Evolutionary conservation across 2,797 vertebrate genomes (phyloP).

Genomic region (Gila robusta): DNA sequence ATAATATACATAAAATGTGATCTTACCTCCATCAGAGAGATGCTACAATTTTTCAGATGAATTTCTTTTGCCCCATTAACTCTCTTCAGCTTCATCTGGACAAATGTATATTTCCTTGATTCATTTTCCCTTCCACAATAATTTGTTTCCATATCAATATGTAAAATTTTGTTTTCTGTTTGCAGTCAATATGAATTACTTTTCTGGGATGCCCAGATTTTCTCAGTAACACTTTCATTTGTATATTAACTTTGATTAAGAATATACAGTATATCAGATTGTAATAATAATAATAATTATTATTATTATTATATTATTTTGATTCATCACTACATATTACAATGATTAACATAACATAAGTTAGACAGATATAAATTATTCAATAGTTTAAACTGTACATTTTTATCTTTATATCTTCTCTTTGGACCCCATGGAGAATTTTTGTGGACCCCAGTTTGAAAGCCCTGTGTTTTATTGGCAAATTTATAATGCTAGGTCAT

Average conservation of each 20-base stretch:
- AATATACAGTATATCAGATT: neutral
- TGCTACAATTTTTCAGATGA: conserved; percentile 43
- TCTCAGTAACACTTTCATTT: neutral
- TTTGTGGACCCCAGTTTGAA: neutral
- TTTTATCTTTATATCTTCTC: neutral
- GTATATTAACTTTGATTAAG: neutral
- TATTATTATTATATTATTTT: neutral
- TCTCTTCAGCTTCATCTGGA: conserved; percentile 6
- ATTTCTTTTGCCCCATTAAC: conserved; percentile 6
- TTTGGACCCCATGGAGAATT: too few relatives aligned
- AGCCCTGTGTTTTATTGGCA: neutral
- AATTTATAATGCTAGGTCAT: neutral
- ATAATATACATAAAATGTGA: conserved; percentile 69
- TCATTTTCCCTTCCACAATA: neutral
- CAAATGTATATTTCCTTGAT: neutral
- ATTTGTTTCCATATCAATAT: neutral
- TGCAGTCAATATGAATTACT: neutral
- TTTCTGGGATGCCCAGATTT: neutral
- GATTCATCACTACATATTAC: neutral
- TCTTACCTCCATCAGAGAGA: conserved; percentile 38
- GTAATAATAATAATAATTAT: neutral
- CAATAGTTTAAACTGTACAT: neutral
- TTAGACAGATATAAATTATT: neutral
- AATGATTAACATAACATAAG: neutral
- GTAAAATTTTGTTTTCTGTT: neutral